These are phyloP conservation scores for Philypnodon macrostomus DNA, from an alignment of 2,797 vertebrate genomes.

Conservation along the genomic window DNA sequence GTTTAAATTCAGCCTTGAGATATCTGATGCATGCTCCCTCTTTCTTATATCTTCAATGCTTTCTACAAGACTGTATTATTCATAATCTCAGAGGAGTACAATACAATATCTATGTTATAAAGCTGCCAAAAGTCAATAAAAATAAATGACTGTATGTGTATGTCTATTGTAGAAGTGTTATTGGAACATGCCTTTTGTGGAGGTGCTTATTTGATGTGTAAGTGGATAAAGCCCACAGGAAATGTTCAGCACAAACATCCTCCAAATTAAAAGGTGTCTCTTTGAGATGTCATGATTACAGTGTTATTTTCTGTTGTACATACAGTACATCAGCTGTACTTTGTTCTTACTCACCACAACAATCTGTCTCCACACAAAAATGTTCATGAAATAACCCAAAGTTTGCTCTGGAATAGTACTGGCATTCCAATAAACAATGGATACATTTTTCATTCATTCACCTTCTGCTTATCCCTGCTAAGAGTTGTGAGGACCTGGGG, in stretches of 20 bases:
- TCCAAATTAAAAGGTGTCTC: conserved; percentile 7
- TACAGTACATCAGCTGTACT: conserved; percentile 13
- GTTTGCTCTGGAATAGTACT: not conserved
- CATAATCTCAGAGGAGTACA: not conserved
- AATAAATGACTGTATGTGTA: conserved; percentile 21
- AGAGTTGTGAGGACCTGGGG: not conserved
- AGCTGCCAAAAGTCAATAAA: conserved; percentile 19
- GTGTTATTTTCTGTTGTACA: not conserved
- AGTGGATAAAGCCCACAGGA: conserved; percentile 29
- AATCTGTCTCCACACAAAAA: not conserved
- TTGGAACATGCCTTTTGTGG: conserved; percentile 8
- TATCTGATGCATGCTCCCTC: not conserved
- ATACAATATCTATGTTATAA: not conserved
- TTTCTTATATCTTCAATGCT: not conserved
- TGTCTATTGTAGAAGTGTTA: conserved; percentile 13
- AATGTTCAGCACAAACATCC: conserved; percentile 16
- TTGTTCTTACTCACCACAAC: conserved; percentile 3
- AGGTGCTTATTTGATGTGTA: conserved; percentile 30
- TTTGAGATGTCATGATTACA: conserved; percentile 1
- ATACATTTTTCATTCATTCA: too few relatives aligned
- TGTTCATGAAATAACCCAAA: not conserved
- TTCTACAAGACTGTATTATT: not conserved
- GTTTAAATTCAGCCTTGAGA: not conserved
- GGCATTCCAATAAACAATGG: not conserved
- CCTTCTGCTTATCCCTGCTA: not conserved